phyloP scores from a whole-genome alignment of 2,797 vertebrate genomes.

The Malacoctenus gilli region DNA sequence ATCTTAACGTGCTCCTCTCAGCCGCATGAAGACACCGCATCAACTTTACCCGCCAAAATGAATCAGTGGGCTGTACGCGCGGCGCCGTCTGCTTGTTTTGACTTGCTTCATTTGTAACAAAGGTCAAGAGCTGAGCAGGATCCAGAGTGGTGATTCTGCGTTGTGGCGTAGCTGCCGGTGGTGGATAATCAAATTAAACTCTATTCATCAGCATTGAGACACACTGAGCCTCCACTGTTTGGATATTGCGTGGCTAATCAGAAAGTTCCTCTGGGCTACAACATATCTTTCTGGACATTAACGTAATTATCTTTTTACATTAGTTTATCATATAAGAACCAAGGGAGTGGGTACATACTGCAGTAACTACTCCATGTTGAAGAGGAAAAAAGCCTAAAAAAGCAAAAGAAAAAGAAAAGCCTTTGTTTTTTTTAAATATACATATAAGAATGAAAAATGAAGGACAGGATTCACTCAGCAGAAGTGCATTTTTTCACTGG shows the following conservation, averaged over 20 bases:
- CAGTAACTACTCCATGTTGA: neutral
- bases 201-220: conserved; percentile 57
- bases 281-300: conserved; percentile 53
- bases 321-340: conserved; percentile 45
- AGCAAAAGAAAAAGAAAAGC: neutral
- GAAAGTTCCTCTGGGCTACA: conserved; percentile 53
- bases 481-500: conserved; percentile 77
- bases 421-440: conserved; percentile 15
- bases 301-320: conserved; percentile 57
- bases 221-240: conserved; percentile 37
- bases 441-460: conserved; percentile 19
- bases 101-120: conserved; percentile 36
- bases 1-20: neutral
- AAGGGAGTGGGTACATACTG: conserved; percentile 29
- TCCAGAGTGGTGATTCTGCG: conserved; percentile 29
- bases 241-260: conserved; percentile 36
- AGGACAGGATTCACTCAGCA: conserved; percentile 46
- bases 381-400: neutral
- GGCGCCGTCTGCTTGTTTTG: conserved; percentile 12
- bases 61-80: neutral
- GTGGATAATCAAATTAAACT: conserved; percentile 62
- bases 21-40: neutral
- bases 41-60: conserved; percentile 3
- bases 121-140: conserved; percentile 60
- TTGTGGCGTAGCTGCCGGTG: conserved; percentile 32